phyloP scores from a whole-genome alignment of 2,797 vertebrate genomes.

The Micromesistius poutassou region DNA sequence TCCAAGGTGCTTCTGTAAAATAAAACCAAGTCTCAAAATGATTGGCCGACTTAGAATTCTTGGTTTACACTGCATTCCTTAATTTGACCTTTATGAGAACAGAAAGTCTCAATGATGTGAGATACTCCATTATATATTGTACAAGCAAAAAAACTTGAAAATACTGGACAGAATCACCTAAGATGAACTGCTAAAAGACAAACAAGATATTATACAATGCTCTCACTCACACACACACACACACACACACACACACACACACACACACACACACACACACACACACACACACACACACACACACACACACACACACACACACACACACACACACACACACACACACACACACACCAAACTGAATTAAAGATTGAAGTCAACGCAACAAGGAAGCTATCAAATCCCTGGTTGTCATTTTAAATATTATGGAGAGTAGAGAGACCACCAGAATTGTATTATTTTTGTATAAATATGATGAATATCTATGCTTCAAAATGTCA shows the following conservation, averaged over 20 bases:
- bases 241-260: no score
- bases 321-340: no score
- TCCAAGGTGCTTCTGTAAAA: slow-evolving; percentile 18
- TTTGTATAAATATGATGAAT: background rate
- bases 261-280: no score
- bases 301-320: no score
- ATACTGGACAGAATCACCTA: no score
- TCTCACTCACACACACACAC: no score
- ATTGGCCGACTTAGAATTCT: slow-evolving; percentile 7
- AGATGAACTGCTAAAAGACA: no score
- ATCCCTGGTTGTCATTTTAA: background rate
- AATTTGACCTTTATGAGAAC: background rate
- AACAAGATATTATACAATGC: no score
- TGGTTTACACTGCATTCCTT: background rate
- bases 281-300: no score
- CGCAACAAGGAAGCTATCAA: background rate
- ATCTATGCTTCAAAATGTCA: background rate
- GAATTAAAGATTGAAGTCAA: slow-evolving; percentile 1
- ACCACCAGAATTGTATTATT: background rate
- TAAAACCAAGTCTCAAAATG: slow-evolving; percentile 20
- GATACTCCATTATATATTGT: background rate
- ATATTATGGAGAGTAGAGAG: background rate
- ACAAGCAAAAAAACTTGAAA: background rate
- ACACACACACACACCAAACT: background rate
- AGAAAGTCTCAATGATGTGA: background rate